Evolutionary conservation across 2,113 vertebrate genomes (phyloP).

Genomic region (Dissostichus mawsoni): DNA sequence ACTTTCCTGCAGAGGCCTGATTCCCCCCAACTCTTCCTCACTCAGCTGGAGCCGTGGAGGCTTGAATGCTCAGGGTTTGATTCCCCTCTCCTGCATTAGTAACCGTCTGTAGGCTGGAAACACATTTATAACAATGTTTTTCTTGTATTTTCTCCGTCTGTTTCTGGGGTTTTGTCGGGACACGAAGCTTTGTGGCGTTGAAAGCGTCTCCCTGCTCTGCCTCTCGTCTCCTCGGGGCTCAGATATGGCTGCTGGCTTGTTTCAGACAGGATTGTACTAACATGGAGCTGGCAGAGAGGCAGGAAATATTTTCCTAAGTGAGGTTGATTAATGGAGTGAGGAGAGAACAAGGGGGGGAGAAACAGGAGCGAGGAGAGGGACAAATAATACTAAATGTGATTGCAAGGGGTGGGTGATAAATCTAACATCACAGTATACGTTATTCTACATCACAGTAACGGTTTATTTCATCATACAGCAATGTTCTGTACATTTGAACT

Average conservation of each 20-base stretch:
- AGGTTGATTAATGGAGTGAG: slow-evolving; percentile 62
- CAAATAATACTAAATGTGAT: slow-evolving; percentile 20
- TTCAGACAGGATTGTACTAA: slow-evolving; percentile 76
- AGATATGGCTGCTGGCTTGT: slow-evolving; percentile 49
- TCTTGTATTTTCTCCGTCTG: slow-evolving; percentile 31
- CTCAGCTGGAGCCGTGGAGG: slow-evolving; percentile 24
- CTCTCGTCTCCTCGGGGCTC: slow-evolving; percentile 30
- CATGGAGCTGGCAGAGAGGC: slow-evolving; percentile 76
- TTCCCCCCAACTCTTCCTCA: slow-evolving; percentile 21
- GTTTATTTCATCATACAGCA: no score
- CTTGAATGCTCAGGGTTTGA: slow-evolving; percentile 11
- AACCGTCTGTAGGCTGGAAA: slow-evolving; percentile 34
- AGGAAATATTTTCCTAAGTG: slow-evolving; percentile 78
- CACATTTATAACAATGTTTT: neutral
- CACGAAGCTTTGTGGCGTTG: slow-evolving; percentile 48
- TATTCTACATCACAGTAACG: no score
- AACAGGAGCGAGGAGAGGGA: slow-evolving; percentile 17
- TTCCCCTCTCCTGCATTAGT: neutral
- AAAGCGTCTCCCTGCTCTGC: slow-evolving; percentile 72
- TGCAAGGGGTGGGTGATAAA: no score
- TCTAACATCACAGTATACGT: no score
- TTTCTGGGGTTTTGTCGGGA: slow-evolving; percentile 43
- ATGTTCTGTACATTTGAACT: no score
- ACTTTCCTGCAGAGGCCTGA: slow-evolving; percentile 5
- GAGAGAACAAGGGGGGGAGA: neutral